Percentiles rank a stretch among this genome's conserved stretches.
These are phyloP conservation scores for Eurytoma adleriae DNA, from an alignment of 2,888 invertebrate species.

Conservation along the genomic window DNA sequence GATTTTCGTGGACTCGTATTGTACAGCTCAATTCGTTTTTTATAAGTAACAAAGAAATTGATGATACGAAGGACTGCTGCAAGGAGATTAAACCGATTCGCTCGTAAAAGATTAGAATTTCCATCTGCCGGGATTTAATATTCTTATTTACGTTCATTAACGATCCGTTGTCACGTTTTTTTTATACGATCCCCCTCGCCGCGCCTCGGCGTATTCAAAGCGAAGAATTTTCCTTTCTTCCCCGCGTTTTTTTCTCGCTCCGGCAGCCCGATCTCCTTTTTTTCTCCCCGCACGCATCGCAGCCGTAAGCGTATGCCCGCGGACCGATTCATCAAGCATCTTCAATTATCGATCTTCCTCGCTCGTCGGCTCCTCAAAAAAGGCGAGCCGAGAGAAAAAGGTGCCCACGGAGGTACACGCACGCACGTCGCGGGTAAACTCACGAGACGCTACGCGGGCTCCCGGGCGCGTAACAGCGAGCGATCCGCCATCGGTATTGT, in stretches of 20 bases:
- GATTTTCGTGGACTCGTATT: too few relatives aligned
- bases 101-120: too few relatives aligned
- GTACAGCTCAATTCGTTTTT: too few relatives aligned
- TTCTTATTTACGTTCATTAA: conserved; percentile 44
- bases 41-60: too few relatives aligned
- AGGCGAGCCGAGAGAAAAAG: background rate
- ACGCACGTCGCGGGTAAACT: background rate
- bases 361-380: conserved; percentile 28
- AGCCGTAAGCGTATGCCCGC: conserved; percentile 2
- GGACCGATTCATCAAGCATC: conserved; percentile 53
- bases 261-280: background rate
- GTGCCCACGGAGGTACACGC: background rate
- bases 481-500: conserved; percentile 57
- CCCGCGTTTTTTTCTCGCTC: conserved; percentile 10
- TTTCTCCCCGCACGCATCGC: conserved; percentile 4
- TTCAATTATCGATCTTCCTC: conserved; percentile 55
- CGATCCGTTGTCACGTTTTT: conserved; percentile 18
- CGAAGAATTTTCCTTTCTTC: conserved; percentile 50
- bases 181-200: background rate
- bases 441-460: background rate
- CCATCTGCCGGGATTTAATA: conserved; percentile 2
- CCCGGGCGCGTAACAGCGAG: conserved; percentile 7
- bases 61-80: too few relatives aligned
- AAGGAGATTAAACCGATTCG: too few relatives aligned
- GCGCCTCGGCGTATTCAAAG: conserved; percentile 30